A percentile compares a stretch with the other conserved stretches of the same genome.
Evolutionary conservation across 2,888 invertebrate species (phyloP).

Genomic region (Odontothrips loti): DNA sequence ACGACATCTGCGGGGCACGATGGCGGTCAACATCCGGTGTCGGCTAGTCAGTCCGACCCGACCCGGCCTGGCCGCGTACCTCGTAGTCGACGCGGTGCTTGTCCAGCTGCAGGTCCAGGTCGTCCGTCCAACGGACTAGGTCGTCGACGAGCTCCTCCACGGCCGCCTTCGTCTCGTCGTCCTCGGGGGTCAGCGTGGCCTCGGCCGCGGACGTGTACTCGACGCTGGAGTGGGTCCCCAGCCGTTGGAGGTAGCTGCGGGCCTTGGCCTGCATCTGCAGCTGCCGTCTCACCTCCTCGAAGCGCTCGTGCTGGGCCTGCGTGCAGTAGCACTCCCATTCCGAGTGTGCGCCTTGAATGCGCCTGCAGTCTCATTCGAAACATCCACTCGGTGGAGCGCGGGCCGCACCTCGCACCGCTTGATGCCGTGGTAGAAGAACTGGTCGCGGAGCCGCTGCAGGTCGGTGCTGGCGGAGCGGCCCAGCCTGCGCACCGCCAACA

Average conservation of each 20-base stretch:
- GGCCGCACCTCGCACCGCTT: constrained; percentile 4
- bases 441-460: constrained; percentile 4
- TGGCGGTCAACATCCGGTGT: neutral
- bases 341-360: too few relatives aligned
- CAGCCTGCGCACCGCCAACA: neutral
- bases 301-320: neutral
- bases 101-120: neutral
- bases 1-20: neutral
- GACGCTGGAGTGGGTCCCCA: neutral
- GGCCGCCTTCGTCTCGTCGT: neutral
- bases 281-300: neutral
- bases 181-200: neutral
- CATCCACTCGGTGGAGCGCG: too few relatives aligned
- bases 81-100: constrained; percentile 10
- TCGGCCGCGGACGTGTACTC: neutral
- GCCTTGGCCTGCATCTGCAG: neutral
- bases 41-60: neutral
- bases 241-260: neutral
- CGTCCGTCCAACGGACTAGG: neutral
- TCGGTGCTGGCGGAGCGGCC: neutral
- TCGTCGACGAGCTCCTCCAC: neutral
- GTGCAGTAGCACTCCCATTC: too few relatives aligned
- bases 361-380: too few relatives aligned
- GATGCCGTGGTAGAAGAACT: neutral
- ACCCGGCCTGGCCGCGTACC: neutral